Percentiles rank a stretch among this genome's conserved stretches.
phyloP scores from a whole-genome alignment of 2,888 invertebrate species.

The Ferrisia virgata region DNA sequence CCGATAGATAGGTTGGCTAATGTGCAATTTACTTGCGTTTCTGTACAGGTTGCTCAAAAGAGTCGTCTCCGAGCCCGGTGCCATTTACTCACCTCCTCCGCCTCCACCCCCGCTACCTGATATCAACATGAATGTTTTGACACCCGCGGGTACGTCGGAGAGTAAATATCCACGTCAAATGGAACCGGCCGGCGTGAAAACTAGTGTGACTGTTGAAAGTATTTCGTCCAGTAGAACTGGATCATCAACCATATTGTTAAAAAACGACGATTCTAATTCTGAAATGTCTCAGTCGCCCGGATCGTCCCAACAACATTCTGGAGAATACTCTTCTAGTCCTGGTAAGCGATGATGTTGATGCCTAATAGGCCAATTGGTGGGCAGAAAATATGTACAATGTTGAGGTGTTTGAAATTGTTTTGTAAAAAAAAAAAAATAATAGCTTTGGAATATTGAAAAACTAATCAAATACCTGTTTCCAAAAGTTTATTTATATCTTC shows the following conservation, averaged over 20 bases:
- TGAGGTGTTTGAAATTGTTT: neutral
- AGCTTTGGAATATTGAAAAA: too few relatives aligned
- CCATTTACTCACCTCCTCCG: slow-evolving; percentile 61
- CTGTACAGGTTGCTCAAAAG: slow-evolving; percentile 58
- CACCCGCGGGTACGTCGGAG: neutral
- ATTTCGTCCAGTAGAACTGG: slow-evolving; percentile 12
- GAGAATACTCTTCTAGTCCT: slow-evolving; percentile 44
- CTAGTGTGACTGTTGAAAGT: slow-evolving; percentile 29
- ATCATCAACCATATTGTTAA: slow-evolving; percentile 36
- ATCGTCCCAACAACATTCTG: slow-evolving; percentile 14
- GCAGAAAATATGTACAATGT: too few relatives aligned
- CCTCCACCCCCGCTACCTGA: slow-evolving; percentile 65
- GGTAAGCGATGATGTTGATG: slow-evolving; percentile 1
- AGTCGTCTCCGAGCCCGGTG: slow-evolving; percentile 60
- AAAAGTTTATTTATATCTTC: too few relatives aligned
- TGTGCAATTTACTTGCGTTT: slow-evolving; percentile 30
- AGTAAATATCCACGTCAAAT: neutral
- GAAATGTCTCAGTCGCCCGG: neutral
- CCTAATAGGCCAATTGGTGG: too few relatives aligned
- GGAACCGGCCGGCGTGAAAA: neutral
- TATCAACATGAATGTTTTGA: neutral
- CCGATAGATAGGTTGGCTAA: too few relatives aligned
- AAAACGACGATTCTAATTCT: neutral
- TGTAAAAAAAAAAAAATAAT: too few relatives aligned
- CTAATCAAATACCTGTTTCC: too few relatives aligned